Percentiles rank a stretch among this genome's conserved stretches.
Conservation (phyloP, 2,797 vertebrate species). For the Hydrophis major region DNA sequence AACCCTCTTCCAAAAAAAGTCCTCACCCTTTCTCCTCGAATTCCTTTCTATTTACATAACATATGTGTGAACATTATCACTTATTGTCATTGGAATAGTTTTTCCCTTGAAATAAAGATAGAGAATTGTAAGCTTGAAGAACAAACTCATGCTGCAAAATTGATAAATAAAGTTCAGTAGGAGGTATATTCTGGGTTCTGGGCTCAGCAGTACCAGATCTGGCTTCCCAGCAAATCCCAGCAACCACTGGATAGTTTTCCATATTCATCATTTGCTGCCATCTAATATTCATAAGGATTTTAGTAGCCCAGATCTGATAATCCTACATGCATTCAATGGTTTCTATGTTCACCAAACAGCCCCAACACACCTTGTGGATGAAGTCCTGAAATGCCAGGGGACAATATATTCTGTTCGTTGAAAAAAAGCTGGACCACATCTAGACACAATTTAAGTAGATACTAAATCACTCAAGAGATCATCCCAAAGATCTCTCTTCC, state of each 20-base stretch:
- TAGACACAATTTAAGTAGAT: background rate
- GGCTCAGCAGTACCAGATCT: background rate
- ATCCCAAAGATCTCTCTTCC: background rate
- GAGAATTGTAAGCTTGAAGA: background rate
- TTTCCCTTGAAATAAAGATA: background rate
- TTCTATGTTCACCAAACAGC: background rate
- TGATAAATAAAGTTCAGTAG: background rate
- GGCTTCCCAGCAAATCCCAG: background rate
- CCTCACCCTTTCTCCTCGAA: constrained; percentile 59
- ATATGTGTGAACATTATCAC: constrained; percentile 55
- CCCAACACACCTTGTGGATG: background rate
- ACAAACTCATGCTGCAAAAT: constrained; percentile 3
- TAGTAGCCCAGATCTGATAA: background rate
- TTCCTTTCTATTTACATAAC: constrained; percentile 67
- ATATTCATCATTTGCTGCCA: background rate
- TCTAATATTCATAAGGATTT: background rate
- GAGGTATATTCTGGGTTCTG: background rate
- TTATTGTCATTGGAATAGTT: constrained; percentile 29
- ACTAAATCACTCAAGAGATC: background rate
- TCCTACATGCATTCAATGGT: background rate
- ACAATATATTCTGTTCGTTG: background rate
- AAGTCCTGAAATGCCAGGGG: background rate
- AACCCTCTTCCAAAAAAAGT: background rate
- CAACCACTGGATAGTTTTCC: background rate
- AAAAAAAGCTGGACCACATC: background rate